Base-by-base conservation (phyloP, 2,888 invertebrate species). In the Alcis repandata region DNA sequence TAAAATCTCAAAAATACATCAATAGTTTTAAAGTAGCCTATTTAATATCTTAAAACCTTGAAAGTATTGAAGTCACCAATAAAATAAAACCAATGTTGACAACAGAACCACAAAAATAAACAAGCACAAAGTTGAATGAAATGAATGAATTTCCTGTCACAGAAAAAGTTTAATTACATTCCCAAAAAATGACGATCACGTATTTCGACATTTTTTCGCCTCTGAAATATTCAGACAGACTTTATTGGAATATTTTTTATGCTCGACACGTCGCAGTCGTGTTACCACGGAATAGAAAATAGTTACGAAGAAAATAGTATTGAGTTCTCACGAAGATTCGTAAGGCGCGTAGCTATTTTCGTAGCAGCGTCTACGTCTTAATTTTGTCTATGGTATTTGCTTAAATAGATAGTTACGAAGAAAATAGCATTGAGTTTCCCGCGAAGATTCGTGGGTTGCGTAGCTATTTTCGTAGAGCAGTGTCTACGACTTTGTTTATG, bases 161-260 rank as follows among this genome's bases (percentile, higher is more conserved):
- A 27, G 6, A 27, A 27, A 27, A 27, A 27, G 27, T 27, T 6
- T 27, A 27, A 27, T 27, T 27, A 27, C 6, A 27, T 27, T 27
- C 27, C 27, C 27, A 27, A 27, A 27, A 27, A 27, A 27, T 6
- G 6, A 4, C 41, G 41, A 2, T 33, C 27, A 13, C 19, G 19
- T 36, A n/a, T n/a, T n/a, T 19, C 36, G 36, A 36, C 11, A 38
- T 36, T 20, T 36, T 45, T 19, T 36, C 33, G 36, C 19, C 38
- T 15, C 15, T n/a, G 13, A 38, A 20, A 49, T 49, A 49, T 36
- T 36, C 36, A 52, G 36, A 20, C 32, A 33, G 51, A n/a, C 51
- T 8, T 36, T 36, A 36, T 49, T 33, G 33, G 36, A 36, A 11
- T 36, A 15, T 52, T 52, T 52, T 52, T 10, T 20, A 52, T 52